These are phyloP conservation scores for Drosophila pullipes DNA, from an alignment of 2,888 invertebrate species.

Conservation along the genomic window DNA sequence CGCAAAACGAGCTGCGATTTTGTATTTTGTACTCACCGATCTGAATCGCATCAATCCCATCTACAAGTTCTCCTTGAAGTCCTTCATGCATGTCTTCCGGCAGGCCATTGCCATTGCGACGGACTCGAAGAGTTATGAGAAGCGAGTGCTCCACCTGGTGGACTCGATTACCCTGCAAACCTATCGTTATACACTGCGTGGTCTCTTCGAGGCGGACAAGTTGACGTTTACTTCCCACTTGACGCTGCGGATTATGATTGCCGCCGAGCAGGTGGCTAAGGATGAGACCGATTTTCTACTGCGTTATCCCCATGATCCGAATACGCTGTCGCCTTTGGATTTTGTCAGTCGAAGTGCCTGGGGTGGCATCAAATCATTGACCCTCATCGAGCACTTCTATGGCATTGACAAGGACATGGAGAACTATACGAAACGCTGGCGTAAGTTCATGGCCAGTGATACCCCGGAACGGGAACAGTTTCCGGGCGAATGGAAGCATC, in stretches of 20 bases:
- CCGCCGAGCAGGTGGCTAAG: conserved; percentile 88
- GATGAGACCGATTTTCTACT: conserved; percentile 95
- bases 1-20: conserved; percentile 93
- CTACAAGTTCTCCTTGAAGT: conserved; percentile 98
- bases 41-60: conserved; percentile 96
- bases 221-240: conserved; percentile 95
- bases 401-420: conserved; percentile 96
- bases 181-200: conserved; percentile 95
- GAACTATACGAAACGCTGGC: conserved; percentile 96
- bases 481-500: conserved; percentile 98
- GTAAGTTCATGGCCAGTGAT: conserved; percentile 95
- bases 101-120: conserved; percentile 92
- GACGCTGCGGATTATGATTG: conserved; percentile 88
- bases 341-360: conserved; percentile 92
- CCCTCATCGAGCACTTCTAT: conserved; percentile 92
- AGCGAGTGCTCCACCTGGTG: conserved; percentile 91
- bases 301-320: conserved; percentile 92
- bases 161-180: conserved; percentile 95
- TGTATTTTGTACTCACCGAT: conserved; percentile 97
- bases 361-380: conserved; percentile 93
- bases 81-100: conserved; percentile 96
- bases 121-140: conserved; percentile 89
- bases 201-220: conserved; percentile 96
- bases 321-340: conserved; percentile 90
- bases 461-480: conserved; percentile 96